A percentile compares a stretch with the other conserved stretches of the same genome.
Evolutionary conservation across 2,888 invertebrate species (phyloP).

Genomic region (Diachrysia chrysitis): DNA sequence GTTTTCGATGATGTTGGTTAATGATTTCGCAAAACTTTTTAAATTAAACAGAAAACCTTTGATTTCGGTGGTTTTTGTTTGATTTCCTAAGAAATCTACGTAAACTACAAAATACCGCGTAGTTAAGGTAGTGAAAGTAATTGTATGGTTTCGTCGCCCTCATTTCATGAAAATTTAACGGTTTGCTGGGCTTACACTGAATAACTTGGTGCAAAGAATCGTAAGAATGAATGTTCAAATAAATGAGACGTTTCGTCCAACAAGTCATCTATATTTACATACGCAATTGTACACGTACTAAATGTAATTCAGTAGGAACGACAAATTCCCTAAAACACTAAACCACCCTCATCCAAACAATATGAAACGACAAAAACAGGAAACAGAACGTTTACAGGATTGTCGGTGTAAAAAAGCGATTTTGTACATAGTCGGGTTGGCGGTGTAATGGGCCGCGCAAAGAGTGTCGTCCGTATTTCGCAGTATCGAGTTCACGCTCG

Average conservation of each 20-base stretch:
- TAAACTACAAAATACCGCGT: constrained; percentile 24
- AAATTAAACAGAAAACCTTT: constrained; percentile 16
- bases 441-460: constrained; percentile 63
- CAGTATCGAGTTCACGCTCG: constrained; percentile 71
- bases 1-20: background rate
- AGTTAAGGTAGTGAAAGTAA: constrained; percentile 29
- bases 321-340: constrained; percentile 51
- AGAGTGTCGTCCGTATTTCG: constrained; percentile 68
- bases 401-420: constrained; percentile 68
- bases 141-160: constrained; percentile 31
- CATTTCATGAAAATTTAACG: constrained; percentile 30
- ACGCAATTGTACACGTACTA: constrained; percentile 49
- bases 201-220: constrained; percentile 33
- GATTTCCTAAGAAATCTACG: constrained; percentile 23
- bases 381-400: constrained; percentile 64
- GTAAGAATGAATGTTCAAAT: constrained; percentile 39
- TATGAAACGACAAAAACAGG: constrained; percentile 64
- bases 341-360: constrained; percentile 62
- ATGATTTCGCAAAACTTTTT: too few relatives aligned
- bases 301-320: constrained; percentile 56
- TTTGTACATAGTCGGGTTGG: constrained; percentile 66
- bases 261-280: constrained; percentile 51
- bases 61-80: constrained; percentile 25
- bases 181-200: constrained; percentile 26
- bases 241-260: constrained; percentile 36